Evolutionary conservation across 2,888 invertebrate genomes (phyloP).

Genomic region (Ormyrus nitidulus): DNA sequence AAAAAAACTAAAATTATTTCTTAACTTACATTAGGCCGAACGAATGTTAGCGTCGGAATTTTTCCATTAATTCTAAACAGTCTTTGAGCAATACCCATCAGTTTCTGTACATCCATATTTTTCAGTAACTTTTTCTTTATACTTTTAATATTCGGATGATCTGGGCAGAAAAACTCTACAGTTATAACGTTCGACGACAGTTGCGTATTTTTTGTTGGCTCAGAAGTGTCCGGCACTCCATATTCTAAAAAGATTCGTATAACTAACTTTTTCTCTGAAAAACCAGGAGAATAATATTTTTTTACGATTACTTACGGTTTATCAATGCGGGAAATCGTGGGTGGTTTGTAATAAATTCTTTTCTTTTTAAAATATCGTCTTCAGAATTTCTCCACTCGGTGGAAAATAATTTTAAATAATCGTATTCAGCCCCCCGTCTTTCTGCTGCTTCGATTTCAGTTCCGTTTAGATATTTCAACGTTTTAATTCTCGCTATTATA

Average conservation of each 20-base stretch:
- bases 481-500: constrained; percentile 88
- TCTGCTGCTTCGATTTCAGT: constrained; percentile 82
- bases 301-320: constrained; percentile 79
- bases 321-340: constrained; percentile 86
- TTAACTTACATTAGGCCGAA: constrained; percentile 73
- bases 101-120: constrained; percentile 88
- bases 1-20: neutral
- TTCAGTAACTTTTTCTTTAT: constrained; percentile 84
- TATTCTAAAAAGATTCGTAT: constrained; percentile 79
- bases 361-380: constrained; percentile 74
- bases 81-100: constrained; percentile 87
- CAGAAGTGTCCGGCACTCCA: constrained; percentile 88
- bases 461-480: constrained; percentile 85
- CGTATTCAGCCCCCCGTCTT: constrained; percentile 91
- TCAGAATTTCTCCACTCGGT: constrained; percentile 82
- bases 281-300: too few relatives aligned
- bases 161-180: constrained; percentile 79
- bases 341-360: constrained; percentile 82
- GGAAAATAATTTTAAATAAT: constrained; percentile 91
- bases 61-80: constrained; percentile 80
- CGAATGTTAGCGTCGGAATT: constrained; percentile 74
- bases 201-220: constrained; percentile 82
- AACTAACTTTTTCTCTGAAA: too few relatives aligned
- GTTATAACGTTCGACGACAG: constrained; percentile 77
- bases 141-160: constrained; percentile 75